Base-by-base conservation (phyloP, 2,888 invertebrate species). In the Agrochola litura region DNA sequence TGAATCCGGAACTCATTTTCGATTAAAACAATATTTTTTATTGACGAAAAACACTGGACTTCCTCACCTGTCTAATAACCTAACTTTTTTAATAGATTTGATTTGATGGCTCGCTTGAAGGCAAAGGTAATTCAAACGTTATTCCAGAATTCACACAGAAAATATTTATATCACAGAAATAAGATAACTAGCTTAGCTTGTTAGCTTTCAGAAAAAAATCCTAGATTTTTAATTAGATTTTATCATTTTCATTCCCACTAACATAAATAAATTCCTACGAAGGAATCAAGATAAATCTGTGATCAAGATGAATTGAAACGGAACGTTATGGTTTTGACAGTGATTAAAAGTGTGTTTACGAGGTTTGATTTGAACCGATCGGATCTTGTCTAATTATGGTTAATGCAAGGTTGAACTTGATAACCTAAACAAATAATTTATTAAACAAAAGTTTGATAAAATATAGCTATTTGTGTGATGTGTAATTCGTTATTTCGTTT, bases 1-100 rank as follows among this genome's bases (percentile, higher is more conserved):
- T 98, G 96, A 99, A 99, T 64, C 98, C 98, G 0, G 99, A 99
- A 97, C 99, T 99, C 99, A 99, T 99, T 86, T 81, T 92, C 76
- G 61, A 70, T 65, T 72, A 58, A 73, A 61, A 73, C 63, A 73
- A 66, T 69, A 66, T 58, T 77, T 76, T 58, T 67, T 76, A 67
- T 63, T 70, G 37, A 30, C 49, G 74, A 58, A 85, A 76, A 83
- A 73, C 79, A 84, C 82, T 77, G 1, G 16, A 65, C 52, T 64
- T 58, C 19, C 46, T 72, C 71, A 73, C 61, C 30, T 75, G 69
- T 77, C 37, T 81, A 71, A 16, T 88, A 82, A 88, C 88, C 86
- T 82, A 74, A 86, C 81, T 88, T 87, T 86, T 86, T 83, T 71
- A 65, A 22, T 64, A 12, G 14, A 71, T 77, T 77, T 77, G 81